A percentile compares a stretch with the other conserved stretches of the same genome.
Conservation (phyloP, 2,797 vertebrate genomes). For the Pipistrellus nathusii region DNA sequence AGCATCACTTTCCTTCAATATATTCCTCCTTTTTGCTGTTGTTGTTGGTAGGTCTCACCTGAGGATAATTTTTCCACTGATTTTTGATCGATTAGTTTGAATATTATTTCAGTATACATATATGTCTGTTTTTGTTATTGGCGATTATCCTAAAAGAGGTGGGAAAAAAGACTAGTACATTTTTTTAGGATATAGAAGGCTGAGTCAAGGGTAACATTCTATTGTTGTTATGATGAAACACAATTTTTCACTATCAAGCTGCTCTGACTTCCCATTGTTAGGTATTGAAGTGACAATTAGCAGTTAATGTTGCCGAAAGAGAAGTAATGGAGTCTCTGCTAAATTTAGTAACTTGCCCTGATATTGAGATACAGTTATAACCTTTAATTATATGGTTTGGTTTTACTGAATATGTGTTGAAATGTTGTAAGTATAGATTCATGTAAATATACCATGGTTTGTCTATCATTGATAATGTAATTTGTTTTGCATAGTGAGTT, state of each 20-base stretch:
- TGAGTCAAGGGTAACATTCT: background rate
- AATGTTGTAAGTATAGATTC: background rate
- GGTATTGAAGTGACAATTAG: slow-evolving; percentile 23
- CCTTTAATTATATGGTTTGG: slow-evolving; percentile 3
- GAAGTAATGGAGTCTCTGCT: background rate
- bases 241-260: background rate
- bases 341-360: background rate
- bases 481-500: background rate
- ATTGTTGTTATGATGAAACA: background rate
- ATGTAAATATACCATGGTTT: background rate
- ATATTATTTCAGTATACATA: background rate
- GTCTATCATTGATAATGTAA: background rate
- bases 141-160: background rate
- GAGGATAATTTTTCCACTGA: too few species aligned
- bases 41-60: too few species aligned
- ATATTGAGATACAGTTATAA: background rate
- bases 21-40: background rate
- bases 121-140: background rate
- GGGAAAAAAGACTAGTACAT: background rate
- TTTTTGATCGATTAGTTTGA: background rate
- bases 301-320: background rate
- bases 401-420: background rate
- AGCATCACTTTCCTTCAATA: background rate
- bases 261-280: background rate
- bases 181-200: background rate